Evolutionary conservation across 2,888 invertebrate species (phyloP).

Genomic region (Cantharis lateralis): DNA sequence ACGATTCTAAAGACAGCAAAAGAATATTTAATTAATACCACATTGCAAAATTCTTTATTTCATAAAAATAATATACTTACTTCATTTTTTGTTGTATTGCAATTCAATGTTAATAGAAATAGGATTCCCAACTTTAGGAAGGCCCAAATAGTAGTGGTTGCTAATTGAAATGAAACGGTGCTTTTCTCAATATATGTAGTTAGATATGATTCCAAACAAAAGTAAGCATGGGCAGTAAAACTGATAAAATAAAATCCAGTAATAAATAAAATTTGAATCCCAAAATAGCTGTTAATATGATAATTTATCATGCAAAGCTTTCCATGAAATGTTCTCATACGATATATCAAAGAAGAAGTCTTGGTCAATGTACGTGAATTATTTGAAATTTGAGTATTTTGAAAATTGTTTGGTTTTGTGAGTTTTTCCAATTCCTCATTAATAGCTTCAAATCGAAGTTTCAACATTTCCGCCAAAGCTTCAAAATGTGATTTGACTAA

Average conservation of each 20-base stretch:
- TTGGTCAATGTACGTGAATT: neutral
- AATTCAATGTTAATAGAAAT: constrained; percentile 20
- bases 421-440: constrained; percentile 18
- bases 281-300: constrained; percentile 20
- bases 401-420: neutral
- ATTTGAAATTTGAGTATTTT: neutral
- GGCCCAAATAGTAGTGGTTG: constrained; percentile 30
- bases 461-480: constrained; percentile 14
- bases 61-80: constrained; percentile 4
- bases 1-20: neutral
- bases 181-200: constrained; percentile 17
- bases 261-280: constrained; percentile 23
- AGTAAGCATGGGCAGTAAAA: constrained; percentile 32
- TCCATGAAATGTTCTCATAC: constrained; percentile 18
- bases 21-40: neutral
- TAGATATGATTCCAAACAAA: constrained; percentile 29
- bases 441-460: constrained; percentile 23
- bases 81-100: constrained; percentile 25
- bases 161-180: constrained; percentile 15
- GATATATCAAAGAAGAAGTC: neutral
- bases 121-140: constrained; percentile 21
- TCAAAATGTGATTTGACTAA: constrained; percentile 30
- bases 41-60: neutral
- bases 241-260: constrained; percentile 28
- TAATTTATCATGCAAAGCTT: constrained; percentile 20